Conservation (phyloP, 1,140 invertebrate genomes). For the Melanaphis sacchari region DNA sequence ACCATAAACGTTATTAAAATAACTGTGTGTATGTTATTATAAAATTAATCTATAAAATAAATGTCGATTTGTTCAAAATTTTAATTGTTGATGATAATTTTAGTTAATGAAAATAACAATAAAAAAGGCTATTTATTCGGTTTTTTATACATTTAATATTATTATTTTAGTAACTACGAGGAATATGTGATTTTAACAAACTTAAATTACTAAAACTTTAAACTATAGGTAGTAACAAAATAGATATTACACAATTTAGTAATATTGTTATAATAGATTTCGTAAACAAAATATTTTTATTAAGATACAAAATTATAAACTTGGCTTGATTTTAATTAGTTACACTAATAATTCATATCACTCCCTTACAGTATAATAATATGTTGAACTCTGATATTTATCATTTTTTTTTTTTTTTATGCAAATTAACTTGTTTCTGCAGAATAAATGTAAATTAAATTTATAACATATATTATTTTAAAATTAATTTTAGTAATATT, state of each 20-base stretch:
- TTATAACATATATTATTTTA: not conserved
- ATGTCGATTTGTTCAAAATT: not conserved
- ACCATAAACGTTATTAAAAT: not conserved
- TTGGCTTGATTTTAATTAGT: not conserved
- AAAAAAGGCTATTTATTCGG: not conserved
- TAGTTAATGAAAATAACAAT: not conserved
- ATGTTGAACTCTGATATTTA: not conserved
- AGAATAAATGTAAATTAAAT: not conserved
- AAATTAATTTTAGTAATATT: not conserved
- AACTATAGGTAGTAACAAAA: not conserved
- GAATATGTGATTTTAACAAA: not conserved
- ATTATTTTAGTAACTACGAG: not conserved
- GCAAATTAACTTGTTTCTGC: not conserved
- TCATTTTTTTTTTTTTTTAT: not conserved
- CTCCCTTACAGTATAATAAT: not conserved
- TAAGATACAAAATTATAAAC: not conserved
- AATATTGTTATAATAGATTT: not conserved
- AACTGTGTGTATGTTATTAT: not conserved
- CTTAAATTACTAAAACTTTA: not conserved
- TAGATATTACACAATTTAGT: conserved; percentile 12
- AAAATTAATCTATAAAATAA: not conserved
- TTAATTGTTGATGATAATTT: not conserved
- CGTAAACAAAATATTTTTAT: not conserved
- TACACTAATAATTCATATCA: not conserved
- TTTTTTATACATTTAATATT: not conserved